Evolutionary conservation across 53 echinoderm and acorn worm species (phyloP).

Genomic region (Hippasteria phrygiana): DNA sequence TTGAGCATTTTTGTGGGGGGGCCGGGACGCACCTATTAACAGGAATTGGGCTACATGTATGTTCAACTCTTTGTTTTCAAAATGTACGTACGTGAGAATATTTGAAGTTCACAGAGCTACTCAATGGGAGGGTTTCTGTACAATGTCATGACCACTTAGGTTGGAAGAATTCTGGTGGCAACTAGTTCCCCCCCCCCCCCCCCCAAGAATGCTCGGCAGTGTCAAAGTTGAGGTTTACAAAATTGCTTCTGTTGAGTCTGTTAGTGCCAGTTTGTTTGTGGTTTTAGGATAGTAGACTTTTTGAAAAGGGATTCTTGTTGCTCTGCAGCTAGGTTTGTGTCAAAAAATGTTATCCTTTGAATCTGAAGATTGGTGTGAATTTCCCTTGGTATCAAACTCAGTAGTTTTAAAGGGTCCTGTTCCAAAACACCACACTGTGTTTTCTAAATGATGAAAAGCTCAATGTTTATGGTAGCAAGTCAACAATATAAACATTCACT

Average conservation of each 20-base stretch:
- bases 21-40: background rate
- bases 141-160: background rate
- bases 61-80: background rate
- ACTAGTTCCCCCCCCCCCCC: no score
- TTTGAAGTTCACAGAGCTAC: background rate
- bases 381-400: background rate
- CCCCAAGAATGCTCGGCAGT: no score
- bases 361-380: background rate
- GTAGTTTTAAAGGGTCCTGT: background rate
- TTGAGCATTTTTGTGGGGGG: background rate
- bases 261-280: no score
- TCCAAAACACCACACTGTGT: background rate
- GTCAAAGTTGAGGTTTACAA: no score
- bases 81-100: background rate
- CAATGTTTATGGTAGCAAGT: no score
- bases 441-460: background rate
- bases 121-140: background rate
- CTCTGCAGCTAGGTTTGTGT: no score
- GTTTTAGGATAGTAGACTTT: no score
- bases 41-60: constrained; percentile 4
- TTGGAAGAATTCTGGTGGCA: no score
- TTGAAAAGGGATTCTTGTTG: no score
- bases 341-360: no score
- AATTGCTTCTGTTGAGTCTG: no score
- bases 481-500: background rate